A percentile compares a stretch with the other conserved stretches of the same genome.
Conservation (phyloP, 2,797 vertebrate species). For the Pangasius sanitwongsei region DNA sequence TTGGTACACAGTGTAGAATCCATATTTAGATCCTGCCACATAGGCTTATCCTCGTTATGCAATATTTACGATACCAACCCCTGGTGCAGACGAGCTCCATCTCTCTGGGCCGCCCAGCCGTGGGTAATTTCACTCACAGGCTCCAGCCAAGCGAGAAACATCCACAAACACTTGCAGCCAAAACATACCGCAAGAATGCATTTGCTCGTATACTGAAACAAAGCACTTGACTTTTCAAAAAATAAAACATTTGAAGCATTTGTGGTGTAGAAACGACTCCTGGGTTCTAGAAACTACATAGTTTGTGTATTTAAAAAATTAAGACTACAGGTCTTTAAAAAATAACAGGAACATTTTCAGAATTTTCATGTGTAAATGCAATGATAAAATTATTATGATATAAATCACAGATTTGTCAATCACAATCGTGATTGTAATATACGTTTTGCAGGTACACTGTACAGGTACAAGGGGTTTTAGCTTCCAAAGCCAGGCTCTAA, state of each 20-base stretch:
- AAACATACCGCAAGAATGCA: slow-evolving; percentile 40
- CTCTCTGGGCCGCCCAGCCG: slow-evolving; percentile 32
- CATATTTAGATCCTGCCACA: slow-evolving; percentile 63
- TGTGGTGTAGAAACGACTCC: not conserved
- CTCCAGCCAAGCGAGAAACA: slow-evolving; percentile 56
- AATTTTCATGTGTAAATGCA: not conserved
- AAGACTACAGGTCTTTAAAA: not conserved
- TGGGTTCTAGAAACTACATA: not conserved
- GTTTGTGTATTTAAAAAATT: not conserved
- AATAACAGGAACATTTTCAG: not conserved
- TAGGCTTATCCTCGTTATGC: slow-evolving; percentile 63
- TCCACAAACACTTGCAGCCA: slow-evolving; percentile 53
- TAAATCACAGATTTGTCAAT: not conserved
- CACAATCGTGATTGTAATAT: not conserved
- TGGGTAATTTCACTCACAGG: slow-evolving; percentile 57
- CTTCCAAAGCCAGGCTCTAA: not conserved
- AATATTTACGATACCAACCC: slow-evolving; percentile 62
- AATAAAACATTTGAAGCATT: slow-evolving; percentile 5
- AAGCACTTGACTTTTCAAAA: slow-evolving; percentile 26
- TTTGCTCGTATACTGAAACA: slow-evolving; percentile 46
- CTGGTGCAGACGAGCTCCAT: slow-evolving; percentile 19
- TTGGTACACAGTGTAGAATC: slow-evolving; percentile 60
- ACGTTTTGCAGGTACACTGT: not conserved
- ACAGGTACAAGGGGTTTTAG: not conserved
- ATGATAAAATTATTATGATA: not conserved